These are phyloP conservation scores for Dicroscelio sp. DNA, from an alignment of 2,888 invertebrate genomes.

Conservation along the genomic window DNA sequence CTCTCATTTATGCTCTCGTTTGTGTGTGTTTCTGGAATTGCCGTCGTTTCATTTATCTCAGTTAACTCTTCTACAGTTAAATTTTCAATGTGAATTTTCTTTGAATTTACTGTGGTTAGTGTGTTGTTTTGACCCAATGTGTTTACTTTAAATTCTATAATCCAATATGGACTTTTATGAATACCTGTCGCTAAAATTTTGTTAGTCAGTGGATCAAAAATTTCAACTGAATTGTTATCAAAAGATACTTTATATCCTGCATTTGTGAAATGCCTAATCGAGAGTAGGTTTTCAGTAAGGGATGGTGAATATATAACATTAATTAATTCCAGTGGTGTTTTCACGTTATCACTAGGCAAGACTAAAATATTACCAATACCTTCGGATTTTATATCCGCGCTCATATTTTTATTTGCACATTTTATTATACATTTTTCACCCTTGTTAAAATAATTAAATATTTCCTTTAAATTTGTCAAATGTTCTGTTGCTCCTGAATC, in stretches of 20 bases:
- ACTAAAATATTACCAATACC: conserved; percentile 37
- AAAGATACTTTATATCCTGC: conserved; percentile 31
- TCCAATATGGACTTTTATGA: conserved; percentile 42
- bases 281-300: conserved; percentile 53
- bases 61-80: background rate
- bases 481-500: no score
- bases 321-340: background rate
- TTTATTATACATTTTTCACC: conserved; percentile 37
- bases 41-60: background rate
- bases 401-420: conserved; percentile 57
- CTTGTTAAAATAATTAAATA: conserved; percentile 21
- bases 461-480: conserved; percentile 46
- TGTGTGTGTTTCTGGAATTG: background rate
- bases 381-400: conserved; percentile 40
- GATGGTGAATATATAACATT: background rate
- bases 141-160: conserved; percentile 13
- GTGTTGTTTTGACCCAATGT: background rate
- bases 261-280: conserved; percentile 57
- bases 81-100: background rate
- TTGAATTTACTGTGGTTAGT: conserved; percentile 39
- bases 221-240: conserved; percentile 27
- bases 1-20: background rate
- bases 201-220: conserved; percentile 3
- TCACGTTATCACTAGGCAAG: background rate
- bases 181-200: conserved; percentile 4